These are phyloP conservation scores for Tretioscincus oriximinensis DNA, from an alignment of 2,113 vertebrate species.

Conservation along the genomic window DNA sequence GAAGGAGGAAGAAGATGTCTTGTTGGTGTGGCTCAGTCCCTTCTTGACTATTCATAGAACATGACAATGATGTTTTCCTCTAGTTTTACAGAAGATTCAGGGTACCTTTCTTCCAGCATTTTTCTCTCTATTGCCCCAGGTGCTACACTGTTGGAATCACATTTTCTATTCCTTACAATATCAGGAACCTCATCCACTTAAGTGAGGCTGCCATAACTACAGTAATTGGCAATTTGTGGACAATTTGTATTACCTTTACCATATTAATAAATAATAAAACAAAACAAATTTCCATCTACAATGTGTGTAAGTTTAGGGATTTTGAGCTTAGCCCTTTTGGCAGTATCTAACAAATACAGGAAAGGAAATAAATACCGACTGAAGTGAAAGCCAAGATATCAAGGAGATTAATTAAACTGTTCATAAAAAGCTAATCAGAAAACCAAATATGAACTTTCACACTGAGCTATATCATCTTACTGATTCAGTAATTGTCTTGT, in stretches of 20 bases:
- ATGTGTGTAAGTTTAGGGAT: background rate
- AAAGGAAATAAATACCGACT: constrained; percentile 20
- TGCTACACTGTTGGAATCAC: too few relatives aligned
- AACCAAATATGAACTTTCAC: constrained; percentile 36
- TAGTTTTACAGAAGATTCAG: too few relatives aligned
- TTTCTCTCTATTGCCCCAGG: too few relatives aligned
- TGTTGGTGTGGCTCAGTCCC: too few relatives aligned
- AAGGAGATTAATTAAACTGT: constrained; percentile 34
- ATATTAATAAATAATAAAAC: background rate
- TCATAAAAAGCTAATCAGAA: constrained; percentile 14
- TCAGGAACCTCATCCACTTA: too few relatives aligned
- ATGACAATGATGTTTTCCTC: too few relatives aligned
- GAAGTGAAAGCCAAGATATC: constrained; percentile 12
- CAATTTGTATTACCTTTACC: background rate
- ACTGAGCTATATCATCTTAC: constrained; percentile 28
- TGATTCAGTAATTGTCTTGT: constrained; percentile 37
- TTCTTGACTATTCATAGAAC: too few relatives aligned
- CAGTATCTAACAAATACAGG: background rate
- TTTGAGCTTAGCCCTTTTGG: background rate
- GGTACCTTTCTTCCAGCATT: too few relatives aligned
- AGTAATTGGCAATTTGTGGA: background rate
- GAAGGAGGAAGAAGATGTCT: too few relatives aligned
- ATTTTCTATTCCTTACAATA: too few relatives aligned
- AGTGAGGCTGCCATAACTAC: too few relatives aligned
- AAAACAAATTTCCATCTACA: background rate